Conservation (phyloP, 2,888 invertebrate species). For the Mythimna impura region DNA sequence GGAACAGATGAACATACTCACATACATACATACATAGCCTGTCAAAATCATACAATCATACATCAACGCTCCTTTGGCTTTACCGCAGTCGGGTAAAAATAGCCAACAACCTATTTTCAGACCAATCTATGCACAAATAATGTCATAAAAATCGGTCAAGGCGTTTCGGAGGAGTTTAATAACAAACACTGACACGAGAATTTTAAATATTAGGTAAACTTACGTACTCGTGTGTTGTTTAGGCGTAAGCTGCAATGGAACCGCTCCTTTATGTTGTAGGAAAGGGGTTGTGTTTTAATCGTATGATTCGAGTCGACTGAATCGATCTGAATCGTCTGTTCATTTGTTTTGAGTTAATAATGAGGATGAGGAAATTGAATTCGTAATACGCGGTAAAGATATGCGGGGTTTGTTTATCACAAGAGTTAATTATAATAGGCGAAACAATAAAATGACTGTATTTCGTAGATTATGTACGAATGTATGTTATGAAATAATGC, state of each 20-base stretch:
- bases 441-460: neutral
- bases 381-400: neutral
- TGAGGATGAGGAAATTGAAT: constrained; percentile 28
- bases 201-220: neutral
- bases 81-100: too few relatives aligned
- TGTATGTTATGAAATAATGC: too few relatives aligned
- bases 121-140: too few relatives aligned
- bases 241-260: neutral
- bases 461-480: neutral
- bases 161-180: too few relatives aligned
- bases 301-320: constrained; percentile 32
- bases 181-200: too few relatives aligned
- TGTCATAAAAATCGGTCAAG: too few relatives aligned
- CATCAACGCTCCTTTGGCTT: too few relatives aligned
- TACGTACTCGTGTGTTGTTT: too few relatives aligned
- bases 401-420: neutral
- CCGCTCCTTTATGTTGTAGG: constrained; percentile 5
- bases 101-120: too few relatives aligned
- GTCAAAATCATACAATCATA: too few relatives aligned
- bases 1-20: too few relatives aligned
- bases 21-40: too few relatives aligned
- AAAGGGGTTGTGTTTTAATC: constrained; percentile 31
- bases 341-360: constrained; percentile 34
- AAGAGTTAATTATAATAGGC: constrained; percentile 10
- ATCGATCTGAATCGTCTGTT: constrained; percentile 27